Evolutionary conservation across 2,888 invertebrate species (phyloP), one percentile per base, ranked within the genome.

Genomic region (Tenodera sinensis): DNA sequence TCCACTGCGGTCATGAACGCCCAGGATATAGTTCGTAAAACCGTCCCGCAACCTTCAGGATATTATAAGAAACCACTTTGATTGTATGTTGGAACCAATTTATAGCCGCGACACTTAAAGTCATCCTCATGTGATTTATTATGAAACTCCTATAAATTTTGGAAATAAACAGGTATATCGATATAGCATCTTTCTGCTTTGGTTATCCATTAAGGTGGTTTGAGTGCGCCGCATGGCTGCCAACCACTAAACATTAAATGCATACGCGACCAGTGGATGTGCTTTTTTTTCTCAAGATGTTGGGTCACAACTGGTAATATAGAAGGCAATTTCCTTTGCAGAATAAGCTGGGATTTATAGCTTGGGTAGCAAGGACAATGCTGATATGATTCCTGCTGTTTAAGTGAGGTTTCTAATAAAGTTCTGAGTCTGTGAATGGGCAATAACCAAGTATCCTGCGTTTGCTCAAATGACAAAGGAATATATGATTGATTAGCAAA

Each of bases 81-180:
- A 89, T 90, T 89, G 71, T 86, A 88, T 42, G 89, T 83, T 83
- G 90, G 87, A 88, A 89, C 89, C 90, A 89, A 88, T 89, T 90
- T 90, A 90, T 89, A 88, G 87, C 89, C 88, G 71, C 88, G 89
- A 89, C 90, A 90, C 83, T 87, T 88, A 90, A 89, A 83, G 90
- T 88, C 87, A 82, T 88, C 81, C 34, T 27, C 27, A 27, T 88
- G 83, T 90, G 90, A 90, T 90, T 90, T 90, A 90, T 88, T 87
- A 88, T 54, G 89, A 47, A 88, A 83, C 89, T 89, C 84, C 84
- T 84, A 84, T 87, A 89, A 90, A 89, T 88, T 89, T 89, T 30
- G 88, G 88, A 84, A 83, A 90, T 89, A 90, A 89, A 90, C 84
- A 71, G 54, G 54, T 82, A 82, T 28, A 85, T 85, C 85, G 85